A percentile compares a stretch with the other conserved stretches of the same genome.
Conservation (phyloP, 2,113 vertebrate genomes). For the Malurus elegans region DNA sequence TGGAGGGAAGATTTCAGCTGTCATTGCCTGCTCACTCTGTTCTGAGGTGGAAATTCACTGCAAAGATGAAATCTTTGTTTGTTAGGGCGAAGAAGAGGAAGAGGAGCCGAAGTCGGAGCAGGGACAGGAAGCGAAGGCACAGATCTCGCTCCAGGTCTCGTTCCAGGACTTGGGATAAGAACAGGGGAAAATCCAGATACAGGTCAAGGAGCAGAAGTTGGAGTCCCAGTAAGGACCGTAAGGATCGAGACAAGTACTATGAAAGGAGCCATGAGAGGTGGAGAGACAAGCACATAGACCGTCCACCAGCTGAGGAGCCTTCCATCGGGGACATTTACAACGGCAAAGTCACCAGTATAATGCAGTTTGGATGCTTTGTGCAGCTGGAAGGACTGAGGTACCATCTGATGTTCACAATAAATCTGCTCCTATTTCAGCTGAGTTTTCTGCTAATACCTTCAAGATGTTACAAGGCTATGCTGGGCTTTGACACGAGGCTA, state of each 20-base stretch:
- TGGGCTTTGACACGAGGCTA: not conserved
- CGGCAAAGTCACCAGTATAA: conserved; percentile 96
- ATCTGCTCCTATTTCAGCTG: not conserved
- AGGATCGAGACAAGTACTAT: conserved; percentile 65
- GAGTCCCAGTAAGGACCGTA: conserved; percentile 77
- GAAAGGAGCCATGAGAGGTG: conserved; percentile 80
- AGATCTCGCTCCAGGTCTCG: conserved; percentile 82
- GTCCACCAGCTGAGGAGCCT: conserved; percentile 92
- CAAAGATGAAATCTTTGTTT: not conserved
- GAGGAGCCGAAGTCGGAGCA: conserved; percentile 72
- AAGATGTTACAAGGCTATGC: not conserved
- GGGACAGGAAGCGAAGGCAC: conserved; percentile 71
- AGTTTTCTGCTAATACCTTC: not conserved
- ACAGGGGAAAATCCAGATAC: conserved; percentile 69
- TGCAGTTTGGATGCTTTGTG: conserved; percentile 99
- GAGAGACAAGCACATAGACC: conserved; percentile 94
- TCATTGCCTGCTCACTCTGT: accelerated
- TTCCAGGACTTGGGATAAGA: conserved; percentile 81
- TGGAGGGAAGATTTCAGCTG: not conserved
- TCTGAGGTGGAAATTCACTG: not conserved
- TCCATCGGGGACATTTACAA: conserved; percentile 96
- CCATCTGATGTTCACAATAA: not conserved
- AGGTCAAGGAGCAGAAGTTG: conserved; percentile 80
- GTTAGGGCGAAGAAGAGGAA: conserved; percentile 77
- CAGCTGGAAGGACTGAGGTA: conserved; percentile 96